Base-by-base conservation (phyloP, 2,888 invertebrate genomes). In the Parelbella ahira region DNA sequence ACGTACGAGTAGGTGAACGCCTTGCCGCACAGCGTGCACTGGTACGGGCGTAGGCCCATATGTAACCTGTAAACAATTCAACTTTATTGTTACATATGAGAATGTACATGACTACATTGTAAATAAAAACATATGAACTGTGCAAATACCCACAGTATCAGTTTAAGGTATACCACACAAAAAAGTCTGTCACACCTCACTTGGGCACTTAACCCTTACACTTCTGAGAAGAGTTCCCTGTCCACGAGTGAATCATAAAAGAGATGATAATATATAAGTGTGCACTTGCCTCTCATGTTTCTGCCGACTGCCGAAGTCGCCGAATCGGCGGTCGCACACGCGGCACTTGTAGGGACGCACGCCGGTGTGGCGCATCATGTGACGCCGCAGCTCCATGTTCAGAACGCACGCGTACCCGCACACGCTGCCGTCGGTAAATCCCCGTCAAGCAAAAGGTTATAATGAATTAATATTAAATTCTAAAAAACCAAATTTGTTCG, bases 1-100 rank as follows among this genome's bases (percentile, higher is more conserved):
- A 88, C 88, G 44, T 88, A 88, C 0, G 88, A 88, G 39, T 88
- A 88, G 0, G 88, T 88, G 58, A 88, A 88, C 0, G 84, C 72
- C 38, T 88, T 88, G 37, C 84, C 84, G 50, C 88, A 88, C 7
- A 88, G 60, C 5, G 81, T 71, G 28, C 88, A 88, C 47, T 86
- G 81, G 63, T 88, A 88, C 8, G 88, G 88, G 2, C 88, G 79
- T 0, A 88, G 72, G 1, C 88, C 88, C 78, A 88, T 78, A 51
- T 88, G 88, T 28, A 88, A 71, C 54, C 88, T 88, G 73, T 19
- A 11, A 27, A n/a, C 4, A n/a, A n/a, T n/a, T n/a, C n/a, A n/a
- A n/a, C n/a, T n/a, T n/a, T n/a, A n/a, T n/a, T n/a, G n/a, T n/a
- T n/a, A n/a, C n/a, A n/a, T n/a, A n/a, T n/a, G n/a, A n/a, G n/a